Evolutionary conservation across 2,113 vertebrate species (phyloP), one percentile per base, ranked within the genome.

Genomic region (Blennius ocellaris): DNA sequence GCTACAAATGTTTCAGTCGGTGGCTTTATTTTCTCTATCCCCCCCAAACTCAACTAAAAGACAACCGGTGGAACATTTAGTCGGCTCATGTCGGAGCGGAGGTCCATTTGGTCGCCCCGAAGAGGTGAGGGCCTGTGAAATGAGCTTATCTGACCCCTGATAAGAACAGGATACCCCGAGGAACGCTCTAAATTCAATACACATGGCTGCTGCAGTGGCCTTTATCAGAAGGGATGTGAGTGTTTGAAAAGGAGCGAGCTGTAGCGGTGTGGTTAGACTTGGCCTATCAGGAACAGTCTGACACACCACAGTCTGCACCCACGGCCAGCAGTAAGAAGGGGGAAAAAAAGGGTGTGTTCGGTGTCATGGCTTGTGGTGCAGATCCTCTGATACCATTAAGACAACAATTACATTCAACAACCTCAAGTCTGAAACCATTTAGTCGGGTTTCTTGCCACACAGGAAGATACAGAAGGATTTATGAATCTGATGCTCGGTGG

Each of bases 101-200:
- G 55, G 49, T 85, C 16, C 66, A 51, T 49, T 57, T 78, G 75
- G 87, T 82, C 80, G 79, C 75, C 14, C 17, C 43, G 76, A 11
- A 8, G 71, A 89, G 81, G 88, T 83, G 84, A 90, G 53, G 83
- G 69, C 43, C 80, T 87, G 87, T 87, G 87, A 91, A 91, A 85
- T 82, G 57, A 80, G 74, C 84, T 92, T 90, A 92, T 92, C 88
- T 88, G 76, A 72, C 78, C 80, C 52, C 74, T 80, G 92, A 92
- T 92, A 90, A 92, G 83, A 82, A 63, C 79, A 89, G 87, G 80
- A 89, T 85, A 86, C 89, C 79, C 80, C 66, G 60, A 80, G 86
- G 79, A 90, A 82, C 54, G 56, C 40, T 21, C 65, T 56, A 76
- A 89, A 93, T 75, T 76, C 78, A 88, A 74, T 76, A 85, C 90